Evolutionary conservation across 2,797 vertebrate species (phyloP), one percentile per base, ranked within the genome.

Genomic region (Choloepus didactylus): DNA sequence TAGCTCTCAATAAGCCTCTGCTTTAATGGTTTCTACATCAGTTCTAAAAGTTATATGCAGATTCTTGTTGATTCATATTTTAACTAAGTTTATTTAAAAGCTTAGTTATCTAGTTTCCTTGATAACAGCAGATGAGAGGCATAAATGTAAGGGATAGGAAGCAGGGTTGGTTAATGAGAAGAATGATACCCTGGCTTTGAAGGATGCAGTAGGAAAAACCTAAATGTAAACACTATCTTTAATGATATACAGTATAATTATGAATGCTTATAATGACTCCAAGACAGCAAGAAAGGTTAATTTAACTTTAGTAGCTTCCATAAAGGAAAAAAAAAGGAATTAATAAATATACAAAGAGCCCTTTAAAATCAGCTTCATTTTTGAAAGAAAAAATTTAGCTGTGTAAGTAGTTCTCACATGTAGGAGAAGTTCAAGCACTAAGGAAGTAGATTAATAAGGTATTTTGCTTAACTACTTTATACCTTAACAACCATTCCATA

Each of bases 51-150:
- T 41, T 93, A 44, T 3, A 91, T 10, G 88, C 29, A 54, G 8
- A 83, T 89, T 6, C 18, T 62, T 73, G 8, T 79, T 79, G 35
- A 90, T 51, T 83, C 44, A 29, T 67, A 54, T 41, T 87, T 92
- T 59, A 77, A 82, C n/a, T 54, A 9, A 44, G 27, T 5, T 82
- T 51, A 67, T 94, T 29, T 0, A 25, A 80, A 81, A 81, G 9
- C 56, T 85, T 69, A 8, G 15, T 73, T 91, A 44, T 35, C 72
- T 89, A 73, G 14, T 93, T 95, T 95, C 44, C 69, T 67, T 92
- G 81, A 93, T 79, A 93, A 94, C 3, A 44, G 23, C 21, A 86
- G 44, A n/a, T 79, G 18, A 92, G 56, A 62, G 60, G 14, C 41
- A 89, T 4, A 46, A 49, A 92, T 81, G 83, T 41, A 79, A 87